Percentiles rank a stretch among this genome's conserved stretches.
Conservation (phyloP, 2,888 invertebrate genomes). For the Linnaemya vulpina region DNA sequence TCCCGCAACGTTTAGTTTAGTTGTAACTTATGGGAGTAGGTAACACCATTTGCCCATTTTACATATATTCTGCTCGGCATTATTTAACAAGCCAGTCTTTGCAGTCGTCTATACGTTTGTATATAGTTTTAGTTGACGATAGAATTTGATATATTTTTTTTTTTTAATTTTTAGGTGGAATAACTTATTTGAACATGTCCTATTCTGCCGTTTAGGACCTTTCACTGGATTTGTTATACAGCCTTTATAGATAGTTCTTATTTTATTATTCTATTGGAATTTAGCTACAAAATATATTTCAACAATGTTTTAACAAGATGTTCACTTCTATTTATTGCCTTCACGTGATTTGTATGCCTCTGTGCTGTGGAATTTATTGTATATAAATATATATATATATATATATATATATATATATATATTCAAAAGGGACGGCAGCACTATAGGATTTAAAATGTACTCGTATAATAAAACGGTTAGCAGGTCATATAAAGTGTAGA, state of each 20-base stretch:
- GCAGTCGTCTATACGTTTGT: too few species aligned
- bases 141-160: neutral
- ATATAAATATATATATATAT: neutral
- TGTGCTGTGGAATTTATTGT: slow-evolving; percentile 1
- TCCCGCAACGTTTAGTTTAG: neutral
- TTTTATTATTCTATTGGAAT: slow-evolving; percentile 40
- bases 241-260: neutral
- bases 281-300: slow-evolving; percentile 64
- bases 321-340: slow-evolving; percentile 66
- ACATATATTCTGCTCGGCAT: neutral
- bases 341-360: slow-evolving; percentile 62
- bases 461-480: neutral
- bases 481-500: neutral
- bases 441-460: neutral
- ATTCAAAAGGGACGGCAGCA: neutral
- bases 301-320: slow-evolving; percentile 66
- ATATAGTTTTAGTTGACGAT: neutral
- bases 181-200: slow-evolving; percentile 35
- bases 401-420: neutral
- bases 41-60: neutral
- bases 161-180: neutral
- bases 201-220: slow-evolving; percentile 54
- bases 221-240: neutral
- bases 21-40: neutral
- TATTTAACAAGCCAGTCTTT: neutral